Conservation (phyloP, 2,888 invertebrate species). For the Drosophila percnosoma region DNA sequence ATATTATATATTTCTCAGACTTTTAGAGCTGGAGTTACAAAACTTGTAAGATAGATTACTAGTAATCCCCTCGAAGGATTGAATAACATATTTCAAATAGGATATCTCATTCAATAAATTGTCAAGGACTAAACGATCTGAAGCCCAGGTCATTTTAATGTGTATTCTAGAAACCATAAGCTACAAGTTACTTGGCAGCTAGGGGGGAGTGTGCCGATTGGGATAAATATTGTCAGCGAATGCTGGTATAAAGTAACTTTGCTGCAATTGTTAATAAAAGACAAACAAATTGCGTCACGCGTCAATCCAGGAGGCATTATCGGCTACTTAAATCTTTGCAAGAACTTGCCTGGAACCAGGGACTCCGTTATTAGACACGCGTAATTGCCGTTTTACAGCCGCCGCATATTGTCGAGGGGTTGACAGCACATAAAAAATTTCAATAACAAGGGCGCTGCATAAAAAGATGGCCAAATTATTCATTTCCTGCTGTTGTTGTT, state of each 20-base stretch:
- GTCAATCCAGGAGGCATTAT: slow-evolving; percentile 61
- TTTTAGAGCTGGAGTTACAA: neutral
- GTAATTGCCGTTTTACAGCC: slow-evolving; percentile 66
- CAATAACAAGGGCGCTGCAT: slow-evolving; percentile 55
- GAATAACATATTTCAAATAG: neutral
- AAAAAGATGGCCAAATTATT: slow-evolving; percentile 32
- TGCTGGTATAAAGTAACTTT: slow-evolving; percentile 18
- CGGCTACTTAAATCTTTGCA: slow-evolving; percentile 74
- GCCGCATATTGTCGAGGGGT: slow-evolving; percentile 46
- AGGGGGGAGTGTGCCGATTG: neutral
- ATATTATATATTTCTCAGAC: neutral
- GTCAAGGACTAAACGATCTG: neutral
- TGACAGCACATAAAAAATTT: slow-evolving; percentile 49
- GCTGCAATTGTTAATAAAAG: slow-evolving; percentile 69
- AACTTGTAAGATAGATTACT: neutral
- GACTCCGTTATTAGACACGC: slow-evolving; percentile 58
- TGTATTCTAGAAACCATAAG: neutral
- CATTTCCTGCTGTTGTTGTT: slow-evolving; percentile 17
- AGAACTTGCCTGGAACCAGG: neutral
- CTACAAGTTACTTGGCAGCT: neutral
- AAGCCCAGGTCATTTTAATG: neutral
- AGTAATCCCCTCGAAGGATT: neutral
- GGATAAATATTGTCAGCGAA: neutral
- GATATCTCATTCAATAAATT: neutral
- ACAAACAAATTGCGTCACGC: slow-evolving; percentile 73